These are phyloP conservation scores for Phengaris alcon DNA, from an alignment of 2,888 invertebrate genomes.

Conservation along the genomic window DNA sequence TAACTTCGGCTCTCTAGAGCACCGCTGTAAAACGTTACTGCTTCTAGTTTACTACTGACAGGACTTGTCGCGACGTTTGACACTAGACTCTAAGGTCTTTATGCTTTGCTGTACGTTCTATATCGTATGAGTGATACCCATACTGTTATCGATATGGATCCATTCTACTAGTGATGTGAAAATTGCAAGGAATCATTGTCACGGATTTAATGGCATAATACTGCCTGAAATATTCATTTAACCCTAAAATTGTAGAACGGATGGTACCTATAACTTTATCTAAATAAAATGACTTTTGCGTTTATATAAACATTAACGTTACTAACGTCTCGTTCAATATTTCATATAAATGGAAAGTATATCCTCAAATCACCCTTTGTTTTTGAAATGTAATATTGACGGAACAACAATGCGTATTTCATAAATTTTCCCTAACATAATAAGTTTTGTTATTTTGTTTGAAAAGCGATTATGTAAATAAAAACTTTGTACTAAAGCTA, in stretches of 20 bases:
- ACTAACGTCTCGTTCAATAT: neutral
- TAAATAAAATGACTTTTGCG: neutral
- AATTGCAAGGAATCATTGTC: no score
- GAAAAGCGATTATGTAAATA: conserved; percentile 26
- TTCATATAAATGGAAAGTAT: conserved; percentile 8
- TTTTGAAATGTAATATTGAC: conserved; percentile 21
- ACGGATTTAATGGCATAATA: no score
- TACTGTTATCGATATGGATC: neutral
- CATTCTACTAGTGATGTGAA: neutral
- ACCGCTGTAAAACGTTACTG: conserved; percentile 37
- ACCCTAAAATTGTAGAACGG: neutral
- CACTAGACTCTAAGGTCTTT: conserved; percentile 14
- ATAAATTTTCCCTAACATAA: conserved; percentile 14
- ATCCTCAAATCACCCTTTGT: conserved; percentile 1
- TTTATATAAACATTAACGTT: neutral
- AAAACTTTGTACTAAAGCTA: conserved; percentile 25
- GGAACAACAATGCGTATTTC: conserved; percentile 10
- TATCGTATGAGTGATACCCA: neutral
- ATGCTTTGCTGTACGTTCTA: neutral
- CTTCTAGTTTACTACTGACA: conserved; percentile 35
- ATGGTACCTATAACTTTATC: neutral
- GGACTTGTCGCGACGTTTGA: conserved; percentile 21
- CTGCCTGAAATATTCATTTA: no score
- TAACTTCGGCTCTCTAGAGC: conserved; percentile 27
- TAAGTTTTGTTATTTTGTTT: conserved; percentile 25